phyloP scores from a whole-genome alignment of 2,113 vertebrate genomes.

The Tricholaema leucomelas region DNA sequence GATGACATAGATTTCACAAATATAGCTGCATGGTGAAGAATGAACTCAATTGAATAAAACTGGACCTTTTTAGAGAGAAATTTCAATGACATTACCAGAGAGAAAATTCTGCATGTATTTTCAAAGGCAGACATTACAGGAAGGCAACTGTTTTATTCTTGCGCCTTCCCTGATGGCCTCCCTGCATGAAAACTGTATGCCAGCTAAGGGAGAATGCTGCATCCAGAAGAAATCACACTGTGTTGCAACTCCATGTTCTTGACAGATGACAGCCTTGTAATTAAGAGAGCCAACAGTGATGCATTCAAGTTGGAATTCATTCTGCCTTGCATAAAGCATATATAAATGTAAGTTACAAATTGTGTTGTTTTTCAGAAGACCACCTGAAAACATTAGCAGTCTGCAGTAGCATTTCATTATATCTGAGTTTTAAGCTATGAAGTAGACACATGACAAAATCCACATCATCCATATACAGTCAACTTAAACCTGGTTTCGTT shows the following conservation, averaged over 20 bases:
- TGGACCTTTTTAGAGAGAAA: not conserved
- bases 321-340: not conserved
- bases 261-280: not conserved
- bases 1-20: not conserved
- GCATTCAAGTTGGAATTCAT: too few relatives aligned
- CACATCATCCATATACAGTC: not conserved
- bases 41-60: not conserved
- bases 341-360: not conserved
- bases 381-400: not conserved
- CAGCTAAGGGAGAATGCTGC: not conserved
- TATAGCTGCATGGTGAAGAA: rapidly evolving
- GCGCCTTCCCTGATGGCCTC: not conserved
- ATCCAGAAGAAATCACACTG: not conserved
- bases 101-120: not conserved
- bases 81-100: not conserved
- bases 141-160: not conserved
- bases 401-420: not conserved
- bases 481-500: not conserved
- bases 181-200: not conserved
- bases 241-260: rapidly evolving
- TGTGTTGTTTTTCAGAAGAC: not conserved
- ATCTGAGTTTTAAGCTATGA: not conserved
- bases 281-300: not conserved
- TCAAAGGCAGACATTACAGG: not conserved
- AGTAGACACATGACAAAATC: not conserved